Evolutionary conservation across 2,113 vertebrate species (phyloP).

Genomic region (Spea multiplicata): DNA sequence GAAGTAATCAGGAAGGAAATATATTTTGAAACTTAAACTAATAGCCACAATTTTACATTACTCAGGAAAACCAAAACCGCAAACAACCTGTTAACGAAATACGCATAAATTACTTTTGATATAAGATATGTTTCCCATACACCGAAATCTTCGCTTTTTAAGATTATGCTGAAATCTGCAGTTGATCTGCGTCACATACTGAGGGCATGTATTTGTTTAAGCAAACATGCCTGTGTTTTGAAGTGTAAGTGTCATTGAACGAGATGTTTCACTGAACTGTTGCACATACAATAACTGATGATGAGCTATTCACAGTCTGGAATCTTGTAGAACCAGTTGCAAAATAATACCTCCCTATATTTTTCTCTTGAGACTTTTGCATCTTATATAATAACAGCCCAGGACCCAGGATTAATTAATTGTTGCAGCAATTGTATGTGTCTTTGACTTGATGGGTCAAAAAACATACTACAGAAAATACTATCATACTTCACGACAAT

Average conservation of each 20-base stretch:
- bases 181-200: not conserved
- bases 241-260: too few species aligned
- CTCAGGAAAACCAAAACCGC: conserved; percentile 41
- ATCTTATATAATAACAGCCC: too few species aligned
- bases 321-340: not conserved
- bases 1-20: conserved; percentile 32
- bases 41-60: conserved; percentile 23
- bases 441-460: too few species aligned
- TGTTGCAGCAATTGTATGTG: too few species aligned
- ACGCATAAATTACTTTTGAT: not conserved
- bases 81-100: not conserved
- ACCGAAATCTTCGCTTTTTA: too few species aligned
- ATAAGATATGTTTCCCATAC: not conserved
- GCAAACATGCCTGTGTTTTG: not conserved
- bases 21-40: not conserved
- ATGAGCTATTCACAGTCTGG: not conserved
- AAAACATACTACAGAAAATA: too few species aligned
- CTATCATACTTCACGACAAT: too few species aligned
- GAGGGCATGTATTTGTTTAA: not conserved
- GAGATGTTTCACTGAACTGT: not conserved
- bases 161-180: not conserved
- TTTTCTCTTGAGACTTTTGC: not conserved
- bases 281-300: not conserved
- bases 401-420: too few species aligned
- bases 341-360: not conserved